Base-by-base conservation (phyloP, 2,797 vertebrate genomes). In the Lacerta agilis region DNA sequence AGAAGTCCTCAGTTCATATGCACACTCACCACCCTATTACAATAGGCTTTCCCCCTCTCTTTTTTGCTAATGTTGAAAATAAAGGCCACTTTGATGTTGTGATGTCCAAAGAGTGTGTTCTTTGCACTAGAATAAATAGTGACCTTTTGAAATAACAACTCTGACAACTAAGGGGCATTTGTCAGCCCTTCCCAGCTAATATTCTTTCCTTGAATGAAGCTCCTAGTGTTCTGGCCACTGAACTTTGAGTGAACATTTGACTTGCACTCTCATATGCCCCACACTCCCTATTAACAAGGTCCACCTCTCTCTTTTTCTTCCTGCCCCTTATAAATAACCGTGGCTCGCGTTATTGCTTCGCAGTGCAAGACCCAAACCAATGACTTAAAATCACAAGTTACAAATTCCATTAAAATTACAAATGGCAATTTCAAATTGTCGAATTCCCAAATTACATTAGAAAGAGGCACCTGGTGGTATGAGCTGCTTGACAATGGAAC, bases 121-220 rank as follows among this genome's bases (percentile, higher is more conserved):
- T 58, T 55, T 49, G 8, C 15, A 27, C 23, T 7, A 27, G 20
- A 79, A 43, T 64, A 67, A 86, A 73, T 20, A 33, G 4, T 82
- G 71, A 81, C 72, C 36, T 61, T 75, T 75, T 25, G 55, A 75
- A 81, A 87, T 45, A 81, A 81, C 8, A 81, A 87, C 79, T 64
- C 61, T 78, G 43, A 43, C 41, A 45, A 86, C 23, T 27, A 67
- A 86, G 33, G 61, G 29, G 7, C 61, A 78, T 45, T 41, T 38
- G 10, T n/a, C 80, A 82, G 41, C 38, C 79, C 36, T 82, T 82
- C 81, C 27, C n/a, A 69, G 18, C 7, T 27, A 64, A n/a, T 61
- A 85, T 17, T 13, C 9, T 29, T 73, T 80, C 72, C n/a, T 80
- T 61, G 29, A 81, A 81, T n/a, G 11, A 87, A 49, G 36, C 36